Percentiles rank a stretch among this genome's conserved stretches.
Conservation (phyloP, 1,140 invertebrate species). For the Drosophila bocki region DNA sequence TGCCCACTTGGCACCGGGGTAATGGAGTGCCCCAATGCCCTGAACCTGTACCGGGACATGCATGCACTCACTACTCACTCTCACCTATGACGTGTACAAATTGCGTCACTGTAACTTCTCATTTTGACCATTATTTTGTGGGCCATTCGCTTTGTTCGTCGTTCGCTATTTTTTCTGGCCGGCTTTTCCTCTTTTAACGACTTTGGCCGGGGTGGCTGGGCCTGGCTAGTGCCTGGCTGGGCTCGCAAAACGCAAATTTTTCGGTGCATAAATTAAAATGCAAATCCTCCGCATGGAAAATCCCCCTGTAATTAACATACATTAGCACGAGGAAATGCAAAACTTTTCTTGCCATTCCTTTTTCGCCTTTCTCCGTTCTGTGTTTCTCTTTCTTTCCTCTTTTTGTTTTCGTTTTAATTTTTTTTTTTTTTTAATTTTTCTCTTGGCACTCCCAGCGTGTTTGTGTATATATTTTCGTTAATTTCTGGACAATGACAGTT, state of each 20-base stretch:
- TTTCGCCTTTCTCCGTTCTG: conserved; percentile 14
- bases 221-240: conserved; percentile 14
- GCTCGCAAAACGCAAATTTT: conserved; percentile 71
- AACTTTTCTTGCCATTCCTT: conserved; percentile 65
- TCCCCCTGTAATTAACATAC: conserved; percentile 85
- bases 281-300: conserved; percentile 84
- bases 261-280: conserved; percentile 84
- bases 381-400: conserved; percentile 3
- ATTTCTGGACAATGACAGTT: conserved; percentile 84
- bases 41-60: conserved; percentile 10
- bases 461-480: conserved; percentile 78
- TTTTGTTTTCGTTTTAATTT: conserved; percentile 8
- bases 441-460: conserved; percentile 32
- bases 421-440: conserved; percentile 12
- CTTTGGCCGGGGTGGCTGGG: conserved; percentile 50
- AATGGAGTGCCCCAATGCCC: conserved; percentile 50
- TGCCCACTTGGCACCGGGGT: conserved; percentile 40
- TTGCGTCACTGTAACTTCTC: conserved; percentile 72
- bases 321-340: conserved; percentile 82
- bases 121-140: conserved; percentile 67
- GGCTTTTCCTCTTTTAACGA: conserved; percentile 51
- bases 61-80: conserved; percentile 35
- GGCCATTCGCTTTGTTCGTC: conserved; percentile 23
- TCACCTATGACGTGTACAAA: conserved; percentile 55
- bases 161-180: conserved; percentile 37